Conservation (phyloP, 2,888 invertebrate species). For the Tipula unca region DNA sequence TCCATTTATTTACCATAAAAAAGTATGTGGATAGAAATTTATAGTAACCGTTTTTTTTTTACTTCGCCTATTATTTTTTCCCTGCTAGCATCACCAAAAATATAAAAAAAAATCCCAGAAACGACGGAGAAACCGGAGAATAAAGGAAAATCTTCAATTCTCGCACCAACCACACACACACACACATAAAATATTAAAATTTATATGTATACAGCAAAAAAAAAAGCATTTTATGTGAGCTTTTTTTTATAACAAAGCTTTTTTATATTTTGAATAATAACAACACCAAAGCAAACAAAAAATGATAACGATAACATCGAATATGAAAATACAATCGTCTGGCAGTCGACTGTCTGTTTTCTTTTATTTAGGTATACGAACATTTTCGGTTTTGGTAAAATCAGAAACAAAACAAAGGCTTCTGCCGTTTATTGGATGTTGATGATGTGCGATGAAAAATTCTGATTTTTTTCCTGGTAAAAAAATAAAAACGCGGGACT, state of each 20-base stretch:
- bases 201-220: not conserved
- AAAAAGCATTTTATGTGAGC: not conserved
- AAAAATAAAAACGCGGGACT: not conserved
- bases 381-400: not conserved
- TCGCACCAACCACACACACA: not conserved
- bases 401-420: not conserved
- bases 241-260: not conserved
- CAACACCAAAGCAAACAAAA: not conserved
- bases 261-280: constrained; percentile 4
- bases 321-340: not conserved
- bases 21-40: not conserved
- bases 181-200: not conserved
- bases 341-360: not conserved
- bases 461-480: not conserved
- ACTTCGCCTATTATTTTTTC: not conserved
- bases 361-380: not conserved
- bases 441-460: not conserved
- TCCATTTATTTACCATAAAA: constrained; percentile 14
- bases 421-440: not conserved
- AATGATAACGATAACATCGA: not conserved
- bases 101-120: too few relatives aligned
- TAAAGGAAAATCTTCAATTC: not conserved
- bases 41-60: not conserved
- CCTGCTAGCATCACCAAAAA: not conserved
- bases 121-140: not conserved